Base-by-base conservation (phyloP, 2,113 vertebrate genomes). In the Cheirogaleus medius region DNA sequence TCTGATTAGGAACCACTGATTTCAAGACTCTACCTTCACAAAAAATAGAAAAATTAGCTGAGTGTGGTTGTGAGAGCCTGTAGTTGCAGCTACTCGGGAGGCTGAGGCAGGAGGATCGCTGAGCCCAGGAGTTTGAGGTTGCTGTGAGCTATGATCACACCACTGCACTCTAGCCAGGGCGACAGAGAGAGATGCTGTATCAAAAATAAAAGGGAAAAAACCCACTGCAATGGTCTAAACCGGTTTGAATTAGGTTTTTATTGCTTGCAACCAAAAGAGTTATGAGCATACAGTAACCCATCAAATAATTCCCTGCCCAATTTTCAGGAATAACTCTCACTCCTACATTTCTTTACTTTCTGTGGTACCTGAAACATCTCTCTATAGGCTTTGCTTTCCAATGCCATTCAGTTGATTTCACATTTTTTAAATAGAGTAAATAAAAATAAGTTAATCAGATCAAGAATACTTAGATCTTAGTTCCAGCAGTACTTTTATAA, bases 381-480 rank as follows among this genome's bases (percentile, higher is more conserved):
- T 54, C n/a, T 10, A 25, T 8, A 6, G 47, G 42, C 58, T 87
- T 71, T 89, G 78, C 80, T 82, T 83, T 64, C 83, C 83, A 74
- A 80, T 80, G 39, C 47, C 54, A 54, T 11, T 1, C 8, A 0
- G 34, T n/a, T 11, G n/a, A 11, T 29, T 87, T 49, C 37, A 44
- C 56, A 37, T 56, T 69, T 76, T 94, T 85, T 69, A 18, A 96
- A 82, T 69, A 49, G 71, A 42, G 47, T 82, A 83, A 94, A 95
- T 86, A 77, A 90, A 97, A 95, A 73, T 21, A 42, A 96, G 47
- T 93, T 96, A 95, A 56, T 97, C 81, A 73, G 97, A 97, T 96
- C 91, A 90, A 90, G 94, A 94, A 42, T 58, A 96, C 5, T 90
- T 1, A 4, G 9, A 23, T 37, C 52, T 76, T 58, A 0, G 64